Conservation (phyloP, 2,888 invertebrate species). For the Chironomus tentans region DNA sequence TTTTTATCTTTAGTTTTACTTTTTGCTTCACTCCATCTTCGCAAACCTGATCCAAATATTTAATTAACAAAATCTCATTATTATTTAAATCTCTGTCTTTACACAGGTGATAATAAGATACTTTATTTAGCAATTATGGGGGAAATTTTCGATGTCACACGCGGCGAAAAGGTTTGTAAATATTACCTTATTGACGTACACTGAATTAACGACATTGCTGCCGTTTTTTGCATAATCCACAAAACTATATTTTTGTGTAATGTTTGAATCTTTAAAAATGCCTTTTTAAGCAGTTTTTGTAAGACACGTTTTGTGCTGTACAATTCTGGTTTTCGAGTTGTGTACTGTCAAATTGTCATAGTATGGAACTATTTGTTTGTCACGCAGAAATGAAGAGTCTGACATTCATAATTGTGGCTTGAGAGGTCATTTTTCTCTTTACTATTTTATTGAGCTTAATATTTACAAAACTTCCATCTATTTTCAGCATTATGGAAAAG, state of each 20-base stretch:
- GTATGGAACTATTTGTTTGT: too few relatives aligned
- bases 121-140: constrained; percentile 11
- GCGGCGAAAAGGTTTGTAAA: background rate
- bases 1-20: too few relatives aligned
- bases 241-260: too few relatives aligned
- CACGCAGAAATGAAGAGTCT: too few relatives aligned
- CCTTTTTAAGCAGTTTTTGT: too few relatives aligned
- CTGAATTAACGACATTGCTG: background rate
- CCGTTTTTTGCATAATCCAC: background rate
- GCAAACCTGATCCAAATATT: background rate
- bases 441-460: too few relatives aligned
- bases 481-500: constrained; percentile 31
- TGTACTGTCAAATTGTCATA: too few relatives aligned
- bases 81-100: background rate
- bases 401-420: too few relatives aligned
- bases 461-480: background rate
- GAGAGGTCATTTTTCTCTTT: too few relatives aligned
- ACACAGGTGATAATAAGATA: constrained; percentile 4
- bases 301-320: too few relatives aligned
- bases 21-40: background rate
- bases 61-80: background rate
- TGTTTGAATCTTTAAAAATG: too few relatives aligned
- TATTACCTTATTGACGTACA: background rate
- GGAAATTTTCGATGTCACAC: constrained; percentile 14
- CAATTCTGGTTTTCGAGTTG: too few relatives aligned